Percentiles rank a stretch among this genome's conserved stretches.
Conservation (phyloP, 2,888 invertebrate genomes). For the Taphrorychus bicolor region DNA sequence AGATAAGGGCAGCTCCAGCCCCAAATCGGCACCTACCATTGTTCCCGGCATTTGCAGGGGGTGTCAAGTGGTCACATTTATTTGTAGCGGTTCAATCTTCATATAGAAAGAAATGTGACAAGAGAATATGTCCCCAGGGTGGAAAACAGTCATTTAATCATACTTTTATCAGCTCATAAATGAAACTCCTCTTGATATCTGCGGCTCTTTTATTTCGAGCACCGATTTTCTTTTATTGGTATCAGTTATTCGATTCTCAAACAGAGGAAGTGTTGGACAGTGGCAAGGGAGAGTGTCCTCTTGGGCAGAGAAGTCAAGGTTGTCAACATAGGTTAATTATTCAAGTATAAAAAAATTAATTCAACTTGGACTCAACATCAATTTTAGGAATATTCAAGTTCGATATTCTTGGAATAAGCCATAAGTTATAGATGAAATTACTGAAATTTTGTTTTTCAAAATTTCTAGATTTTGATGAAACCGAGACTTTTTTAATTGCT, state of each 20-base stretch:
- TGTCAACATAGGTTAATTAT: too few relatives aligned
- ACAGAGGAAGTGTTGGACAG: too few relatives aligned
- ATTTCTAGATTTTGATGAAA: too few relatives aligned
- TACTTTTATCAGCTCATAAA: conserved; percentile 54
- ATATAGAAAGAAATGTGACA: conserved; percentile 58
- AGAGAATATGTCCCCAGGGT: conserved; percentile 58
- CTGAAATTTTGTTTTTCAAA: too few relatives aligned
- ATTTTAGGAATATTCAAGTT: too few relatives aligned
- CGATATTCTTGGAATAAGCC: too few relatives aligned
- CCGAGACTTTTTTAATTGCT: too few relatives aligned
- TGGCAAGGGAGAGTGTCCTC: too few relatives aligned
- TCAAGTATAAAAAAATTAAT: too few relatives aligned
- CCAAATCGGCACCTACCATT: conserved; percentile 36
- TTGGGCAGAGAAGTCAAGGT: too few relatives aligned
- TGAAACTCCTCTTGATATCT: conserved; percentile 28
- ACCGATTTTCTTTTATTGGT: conserved; percentile 23
- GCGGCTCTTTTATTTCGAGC: conserved; percentile 11
- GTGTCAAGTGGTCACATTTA: conserved; percentile 59
- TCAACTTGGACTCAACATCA: too few relatives aligned
- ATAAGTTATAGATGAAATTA: too few relatives aligned
- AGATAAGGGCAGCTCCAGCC: conserved; percentile 31
- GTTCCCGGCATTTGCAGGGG: conserved; percentile 43
- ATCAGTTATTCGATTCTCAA: conserved; percentile 35
- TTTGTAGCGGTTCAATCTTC: conserved; percentile 58
- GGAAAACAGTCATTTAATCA: conserved; percentile 55